phyloP scores from a whole-genome alignment of 2,888 invertebrate species.

The Ormyrus pomaceus region DNA sequence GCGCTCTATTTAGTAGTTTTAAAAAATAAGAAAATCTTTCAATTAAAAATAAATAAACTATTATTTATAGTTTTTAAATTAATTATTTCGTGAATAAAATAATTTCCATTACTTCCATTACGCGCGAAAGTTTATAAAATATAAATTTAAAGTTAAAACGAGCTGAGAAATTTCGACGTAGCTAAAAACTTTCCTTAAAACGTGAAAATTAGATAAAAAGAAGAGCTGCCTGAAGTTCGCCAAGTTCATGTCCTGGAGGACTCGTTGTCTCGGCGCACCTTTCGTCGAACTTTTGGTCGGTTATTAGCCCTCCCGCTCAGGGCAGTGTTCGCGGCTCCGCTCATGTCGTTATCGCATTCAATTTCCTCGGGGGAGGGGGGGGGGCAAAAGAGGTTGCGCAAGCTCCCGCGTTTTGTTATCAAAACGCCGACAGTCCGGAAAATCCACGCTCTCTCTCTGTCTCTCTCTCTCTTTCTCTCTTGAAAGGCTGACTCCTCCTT shows the following conservation, averaged over 20 bases:
- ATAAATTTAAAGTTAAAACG: neutral
- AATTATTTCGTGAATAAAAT: too few relatives aligned
- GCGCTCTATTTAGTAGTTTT: too few relatives aligned
- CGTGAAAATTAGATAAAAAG: too few relatives aligned
- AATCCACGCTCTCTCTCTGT: conserved; percentile 16
- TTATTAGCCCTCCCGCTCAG: conserved; percentile 26
- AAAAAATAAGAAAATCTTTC: too few relatives aligned
- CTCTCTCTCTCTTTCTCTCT: neutral
- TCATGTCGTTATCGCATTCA: conserved; percentile 35
- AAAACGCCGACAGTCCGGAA: conserved; percentile 38
- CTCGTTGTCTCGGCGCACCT: neutral
- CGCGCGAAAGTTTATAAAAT: neutral
- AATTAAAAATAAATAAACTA: too few relatives aligned
- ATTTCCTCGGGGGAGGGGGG: conserved; percentile 1
- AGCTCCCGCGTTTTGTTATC: conserved; percentile 24
- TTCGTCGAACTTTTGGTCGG: neutral
- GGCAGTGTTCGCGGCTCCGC: neutral
- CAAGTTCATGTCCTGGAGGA: too few relatives aligned
- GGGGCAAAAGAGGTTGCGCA: neutral
- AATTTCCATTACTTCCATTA: too few relatives aligned
- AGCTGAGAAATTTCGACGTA: too few relatives aligned
- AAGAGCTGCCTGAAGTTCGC: too few relatives aligned
- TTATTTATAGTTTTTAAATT: too few relatives aligned
- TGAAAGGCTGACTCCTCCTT: neutral
- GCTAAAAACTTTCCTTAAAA: too few relatives aligned